Evolutionary conservation across 2,888 invertebrate genomes (phyloP).

Genomic region (Melanostoma mellinum): DNA sequence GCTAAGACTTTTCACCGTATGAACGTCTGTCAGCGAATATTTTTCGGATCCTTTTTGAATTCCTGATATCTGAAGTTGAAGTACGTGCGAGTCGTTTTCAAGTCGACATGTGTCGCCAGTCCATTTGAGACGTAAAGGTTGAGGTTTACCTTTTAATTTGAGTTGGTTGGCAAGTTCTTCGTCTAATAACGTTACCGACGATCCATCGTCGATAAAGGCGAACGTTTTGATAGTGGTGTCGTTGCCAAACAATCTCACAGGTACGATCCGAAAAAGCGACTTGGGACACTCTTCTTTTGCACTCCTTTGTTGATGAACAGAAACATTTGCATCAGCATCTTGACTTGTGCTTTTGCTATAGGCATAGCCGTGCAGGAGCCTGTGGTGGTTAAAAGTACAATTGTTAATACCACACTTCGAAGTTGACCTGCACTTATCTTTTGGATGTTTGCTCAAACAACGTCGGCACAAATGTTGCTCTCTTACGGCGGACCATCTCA

Average conservation of each 20-base stretch:
- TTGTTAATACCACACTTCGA: not conserved
- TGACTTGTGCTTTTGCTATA: not conserved
- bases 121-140: constrained; percentile 27
- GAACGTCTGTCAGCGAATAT: not conserved
- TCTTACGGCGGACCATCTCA: too few relatives aligned
- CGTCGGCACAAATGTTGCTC: too few relatives aligned
- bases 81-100: not conserved
- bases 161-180: constrained; percentile 15
- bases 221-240: constrained; percentile 4
- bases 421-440: not conserved
- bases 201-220: constrained; percentile 23
- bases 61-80: not conserved
- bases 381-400: constrained; percentile 12
- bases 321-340: not conserved
- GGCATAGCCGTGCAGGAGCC: not conserved
- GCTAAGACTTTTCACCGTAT: not conserved
- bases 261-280: constrained; percentile 3
- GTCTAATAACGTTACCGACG: constrained; percentile 6
- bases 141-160: not conserved
- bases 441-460: too few relatives aligned
- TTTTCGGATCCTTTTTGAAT: not conserved
- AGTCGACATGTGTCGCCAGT: not conserved
- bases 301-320: too few relatives aligned
- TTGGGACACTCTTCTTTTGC: not conserved
- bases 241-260: constrained; percentile 8